A percentile compares a stretch with the other conserved stretches of the same genome.
Conservation (phyloP, 2,113 vertebrate genomes). For the Ameiurus melas region DNA sequence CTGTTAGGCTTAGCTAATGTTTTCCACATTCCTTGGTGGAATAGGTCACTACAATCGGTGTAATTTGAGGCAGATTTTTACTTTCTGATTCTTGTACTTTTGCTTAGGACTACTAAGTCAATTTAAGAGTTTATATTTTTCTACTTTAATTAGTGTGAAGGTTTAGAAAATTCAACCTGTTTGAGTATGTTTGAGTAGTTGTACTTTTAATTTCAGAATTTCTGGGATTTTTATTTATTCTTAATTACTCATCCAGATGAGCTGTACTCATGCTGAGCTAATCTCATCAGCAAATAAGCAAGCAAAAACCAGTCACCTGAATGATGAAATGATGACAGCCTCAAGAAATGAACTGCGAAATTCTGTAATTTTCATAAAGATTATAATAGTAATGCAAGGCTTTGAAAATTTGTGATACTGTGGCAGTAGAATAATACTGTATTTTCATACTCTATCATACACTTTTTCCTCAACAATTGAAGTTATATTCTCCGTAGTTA, state of each 20-base stretch:
- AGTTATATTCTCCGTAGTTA: background rate
- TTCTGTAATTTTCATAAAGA: slow-evolving; percentile 41
- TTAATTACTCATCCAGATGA: background rate
- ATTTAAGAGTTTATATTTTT: background rate
- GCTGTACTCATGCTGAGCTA: background rate
- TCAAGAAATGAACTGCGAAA: slow-evolving; percentile 56
- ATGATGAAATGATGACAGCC: slow-evolving; percentile 60
- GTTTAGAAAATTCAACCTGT: background rate
- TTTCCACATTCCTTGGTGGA: background rate
- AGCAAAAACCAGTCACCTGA: slow-evolving; percentile 47
- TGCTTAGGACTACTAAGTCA: background rate
- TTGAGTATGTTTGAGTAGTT: too few relatives aligned
- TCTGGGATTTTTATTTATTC: background rate
- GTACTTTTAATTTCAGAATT: background rate
- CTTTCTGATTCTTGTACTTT: background rate
- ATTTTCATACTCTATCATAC: background rate
- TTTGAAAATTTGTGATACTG: background rate
- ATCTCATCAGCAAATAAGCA: slow-evolving; percentile 20
- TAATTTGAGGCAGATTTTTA: background rate
- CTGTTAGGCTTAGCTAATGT: background rate
- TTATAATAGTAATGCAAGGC: background rate
- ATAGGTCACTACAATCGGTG: too few relatives aligned
- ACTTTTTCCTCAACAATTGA: background rate
- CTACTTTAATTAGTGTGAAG: background rate
- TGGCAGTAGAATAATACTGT: background rate